Evolutionary conservation across 2,797 vertebrate genomes (phyloP), one percentile per base, ranked within the genome.

Genomic region (Masticophis lateralis): DNA sequence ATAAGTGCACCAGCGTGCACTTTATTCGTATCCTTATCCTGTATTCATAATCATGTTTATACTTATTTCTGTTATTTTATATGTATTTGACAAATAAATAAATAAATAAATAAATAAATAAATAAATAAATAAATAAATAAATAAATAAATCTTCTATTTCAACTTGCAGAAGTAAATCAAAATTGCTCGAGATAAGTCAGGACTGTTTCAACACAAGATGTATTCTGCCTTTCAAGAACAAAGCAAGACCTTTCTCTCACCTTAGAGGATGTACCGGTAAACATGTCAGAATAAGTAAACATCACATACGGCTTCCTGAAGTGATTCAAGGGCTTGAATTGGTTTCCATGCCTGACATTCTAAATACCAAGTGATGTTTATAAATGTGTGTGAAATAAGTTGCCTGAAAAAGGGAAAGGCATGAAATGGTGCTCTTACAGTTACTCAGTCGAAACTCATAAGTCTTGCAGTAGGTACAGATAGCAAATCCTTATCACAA

Each of bases 281-380:
- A 59, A 86, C 8, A 13, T 59, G 43, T 93, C 88, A 89, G 92
- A 89, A 92, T 91, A 94, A 47, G 12, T 60, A 91, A 92, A 22
- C 92, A 22, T 12, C 47, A 32, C 74, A 92, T 89, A 92, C 12
- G 25, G 13, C 27, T 89, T 94, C 89, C 86, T 66, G 11, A 47
- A 92, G 61, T 88, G 86, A 93, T 43, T 51, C 79, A 61, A 93
- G 28, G 8, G 55, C 14, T 25, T 88, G 16, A n/a, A 12, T 7
- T 10, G 86, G 12, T 63, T 51, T n/a, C 88, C 91, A 90, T 94
- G 56, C 93, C 56, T 94, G 91, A 59, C 83, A 3, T 79, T 89
- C 18, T 61, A 95, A 57, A 92, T 88, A 53, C n/a, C 32, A 87
- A 63, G 47, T 79, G 47, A 43, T 4, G 63, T 87, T 88, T 93